Evolutionary conservation across 2,113 vertebrate genomes (phyloP), one percentile per base, ranked within the genome.

Genomic region (Embiotoca jacksoni): DNA sequence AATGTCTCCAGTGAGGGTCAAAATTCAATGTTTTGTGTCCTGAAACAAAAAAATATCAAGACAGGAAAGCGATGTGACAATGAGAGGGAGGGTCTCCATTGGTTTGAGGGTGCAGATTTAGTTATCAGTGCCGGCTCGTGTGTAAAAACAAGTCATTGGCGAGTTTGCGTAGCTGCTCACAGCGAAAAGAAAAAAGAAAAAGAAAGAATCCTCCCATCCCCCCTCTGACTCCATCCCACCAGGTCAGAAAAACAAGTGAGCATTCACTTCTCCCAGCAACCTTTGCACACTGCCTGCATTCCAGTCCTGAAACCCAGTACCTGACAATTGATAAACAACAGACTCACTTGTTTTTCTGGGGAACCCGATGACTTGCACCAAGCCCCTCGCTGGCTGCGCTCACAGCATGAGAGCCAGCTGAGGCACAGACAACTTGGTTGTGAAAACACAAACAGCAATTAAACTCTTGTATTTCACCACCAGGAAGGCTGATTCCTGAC

Each of bases 271-370:
- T 92, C 91, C 77, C 88, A 92, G 86, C 86, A 91, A 94, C 91
- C 90, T 94, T 94, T 94, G 93, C 91, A 92, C 93, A 92, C 90
- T 80, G 92, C 88, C 92, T 70, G 30, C 93, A 93, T 95, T 95
- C 94, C 94, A 88, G 85, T 72, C 88, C 90, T 93, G 92, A 94
- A 95, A 94, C 92, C 86, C 79, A 84, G 90, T 93, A 94, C 94
- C 94, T 95, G 93, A 93, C 92, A 94, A 94, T 80, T 93, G 94
- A 94, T 94, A 94, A 94, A 94, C 94, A 95, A 94, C 93, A 93
- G 93, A 93, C 89, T 94, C 92, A 91, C 93, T 94, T 95, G 94
- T 95, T 94, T 94, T 93, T 92, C 91, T 80, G 91, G 83, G 91
- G 78, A 91, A 89, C 85, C 78, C 69, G 67, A 93, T 92, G 89